Conservation (phyloP, 2,113 vertebrate species). For the Noctilio leporinus region DNA sequence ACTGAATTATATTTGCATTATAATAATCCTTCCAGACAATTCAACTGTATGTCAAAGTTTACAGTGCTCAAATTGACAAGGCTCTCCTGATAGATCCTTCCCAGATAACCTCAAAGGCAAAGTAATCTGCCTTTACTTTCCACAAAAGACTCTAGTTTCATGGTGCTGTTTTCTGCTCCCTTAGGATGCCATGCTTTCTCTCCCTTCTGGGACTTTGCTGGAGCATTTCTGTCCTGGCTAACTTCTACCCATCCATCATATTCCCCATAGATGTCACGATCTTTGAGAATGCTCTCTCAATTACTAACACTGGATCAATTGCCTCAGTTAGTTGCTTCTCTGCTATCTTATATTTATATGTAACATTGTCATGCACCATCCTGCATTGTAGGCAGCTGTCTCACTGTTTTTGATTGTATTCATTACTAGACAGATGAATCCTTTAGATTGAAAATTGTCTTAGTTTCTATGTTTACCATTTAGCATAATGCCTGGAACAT, state of each 20-base stretch:
- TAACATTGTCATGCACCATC: background rate
- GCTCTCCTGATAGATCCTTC: background rate
- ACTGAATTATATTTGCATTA: background rate
- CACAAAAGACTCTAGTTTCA: background rate
- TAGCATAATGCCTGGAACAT: background rate
- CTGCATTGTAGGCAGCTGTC: background rate
- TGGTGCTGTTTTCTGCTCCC: background rate
- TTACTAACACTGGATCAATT: background rate
- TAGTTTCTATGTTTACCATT: background rate
- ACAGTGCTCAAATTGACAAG: background rate
- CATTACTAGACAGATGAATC: background rate
- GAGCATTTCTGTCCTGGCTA: background rate
- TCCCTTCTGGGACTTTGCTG: background rate
- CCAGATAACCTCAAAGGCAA: no score
- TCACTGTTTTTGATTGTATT: background rate
- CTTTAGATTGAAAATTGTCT: background rate
- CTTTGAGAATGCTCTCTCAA: background rate
- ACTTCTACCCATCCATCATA: background rate
- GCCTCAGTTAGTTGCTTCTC: background rate
- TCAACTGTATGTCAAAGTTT: background rate
- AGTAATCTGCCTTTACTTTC: background rate
- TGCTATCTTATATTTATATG: background rate
- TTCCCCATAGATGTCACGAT: background rate
- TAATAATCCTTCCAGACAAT: background rate
- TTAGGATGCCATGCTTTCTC: background rate